Conservation (phyloP, 2,797 vertebrate genomes). For the Pyrrhura leucotis region DNA sequence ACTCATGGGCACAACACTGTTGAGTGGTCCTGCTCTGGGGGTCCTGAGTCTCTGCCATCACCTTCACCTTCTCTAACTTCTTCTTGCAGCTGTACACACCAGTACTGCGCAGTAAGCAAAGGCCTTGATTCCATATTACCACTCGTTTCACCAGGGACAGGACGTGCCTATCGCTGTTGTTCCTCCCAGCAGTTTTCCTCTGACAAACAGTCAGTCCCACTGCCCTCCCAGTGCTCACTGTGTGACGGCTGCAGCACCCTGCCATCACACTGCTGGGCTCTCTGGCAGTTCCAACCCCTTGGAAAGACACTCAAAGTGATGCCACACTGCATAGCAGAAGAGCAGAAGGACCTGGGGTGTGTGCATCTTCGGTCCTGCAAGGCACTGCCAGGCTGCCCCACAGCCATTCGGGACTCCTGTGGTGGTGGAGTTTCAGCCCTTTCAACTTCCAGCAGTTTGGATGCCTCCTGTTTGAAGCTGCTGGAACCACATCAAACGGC, state of each 20-base stretch:
- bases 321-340: not conserved
- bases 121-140: accelerated
- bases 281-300: accelerated
- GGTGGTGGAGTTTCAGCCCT: constrained; percentile 26
- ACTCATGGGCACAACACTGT: not conserved
- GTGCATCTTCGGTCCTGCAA: not conserved
- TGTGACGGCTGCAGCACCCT: not conserved
- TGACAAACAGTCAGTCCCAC: accelerated
- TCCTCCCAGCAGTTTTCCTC: not conserved
- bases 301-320: not conserved
- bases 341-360: not conserved
- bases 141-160: not conserved
- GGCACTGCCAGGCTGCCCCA: not conserved
- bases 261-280: not conserved
- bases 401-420: not conserved
- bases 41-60: accelerated
- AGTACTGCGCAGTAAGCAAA: accelerated
- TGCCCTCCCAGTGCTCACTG: accelerated
- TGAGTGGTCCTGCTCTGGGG: accelerated
- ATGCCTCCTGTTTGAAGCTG: constrained; percentile 67
- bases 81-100: accelerated
- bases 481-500: constrained; percentile 75
- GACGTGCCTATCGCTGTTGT: accelerated
- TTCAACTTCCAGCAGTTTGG: constrained; percentile 59
- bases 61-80: not conserved